Conservation (phyloP, 2,113 vertebrate genomes). For the Oplegnathus fasciatus region DNA sequence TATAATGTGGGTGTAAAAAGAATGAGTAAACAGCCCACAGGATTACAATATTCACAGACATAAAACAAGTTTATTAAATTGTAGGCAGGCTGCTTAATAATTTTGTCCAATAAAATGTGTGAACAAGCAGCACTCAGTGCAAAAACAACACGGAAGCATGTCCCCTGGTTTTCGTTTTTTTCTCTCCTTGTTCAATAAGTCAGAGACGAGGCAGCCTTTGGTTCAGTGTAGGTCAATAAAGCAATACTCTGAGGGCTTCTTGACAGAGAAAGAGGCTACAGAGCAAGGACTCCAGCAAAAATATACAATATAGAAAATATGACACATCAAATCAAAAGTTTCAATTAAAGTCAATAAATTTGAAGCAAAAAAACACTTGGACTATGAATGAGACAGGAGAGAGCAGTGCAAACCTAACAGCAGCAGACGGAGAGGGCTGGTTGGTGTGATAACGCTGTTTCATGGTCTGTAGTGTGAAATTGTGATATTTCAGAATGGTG, state of each 20-base stretch:
- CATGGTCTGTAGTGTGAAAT: constrained; percentile 47
- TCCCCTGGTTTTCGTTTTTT: constrained; percentile 5
- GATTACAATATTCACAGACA: constrained; percentile 56
- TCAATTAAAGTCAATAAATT: constrained; percentile 31
- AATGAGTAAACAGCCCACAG: constrained; percentile 58
- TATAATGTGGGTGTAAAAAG: constrained; percentile 53
- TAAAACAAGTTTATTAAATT: constrained; percentile 54
- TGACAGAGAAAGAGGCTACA: constrained; percentile 13
- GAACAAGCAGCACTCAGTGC: background rate
- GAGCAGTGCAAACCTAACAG: background rate
- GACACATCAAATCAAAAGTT: constrained; percentile 21
- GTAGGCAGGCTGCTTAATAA: constrained; percentile 32
- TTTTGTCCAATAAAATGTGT: constrained; percentile 29
- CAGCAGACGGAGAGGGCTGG: constrained; percentile 23
- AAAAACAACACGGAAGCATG: constrained; percentile 27
- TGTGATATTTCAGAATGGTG: constrained; percentile 51
- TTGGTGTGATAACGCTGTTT: constrained; percentile 48
- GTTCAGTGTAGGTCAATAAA: constrained; percentile 50
- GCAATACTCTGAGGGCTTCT: constrained; percentile 32
- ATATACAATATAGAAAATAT: background rate
- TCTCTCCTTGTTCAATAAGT: constrained; percentile 21
- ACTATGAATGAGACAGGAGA: constrained; percentile 11
- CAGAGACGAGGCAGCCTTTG: constrained; percentile 12
- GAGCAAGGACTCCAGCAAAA: constrained; percentile 3
- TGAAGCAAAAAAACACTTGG: background rate